These are phyloP conservation scores for Ageneiosus marmoratus DNA, from an alignment of 2,113 vertebrate genomes.

Conservation along the genomic window DNA sequence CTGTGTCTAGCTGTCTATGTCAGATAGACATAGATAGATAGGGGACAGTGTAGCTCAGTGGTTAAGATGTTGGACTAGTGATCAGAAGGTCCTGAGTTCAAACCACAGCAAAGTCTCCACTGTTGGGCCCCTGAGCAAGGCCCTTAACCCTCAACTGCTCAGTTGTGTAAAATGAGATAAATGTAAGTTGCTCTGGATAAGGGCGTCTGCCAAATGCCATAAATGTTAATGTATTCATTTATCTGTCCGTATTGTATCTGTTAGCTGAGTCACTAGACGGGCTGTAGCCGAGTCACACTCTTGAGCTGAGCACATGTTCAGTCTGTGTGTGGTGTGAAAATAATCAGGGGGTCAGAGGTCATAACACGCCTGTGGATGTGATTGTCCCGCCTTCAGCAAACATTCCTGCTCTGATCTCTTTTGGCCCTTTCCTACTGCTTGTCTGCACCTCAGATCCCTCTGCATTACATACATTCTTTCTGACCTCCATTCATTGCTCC, in stretches of 20 bases:
- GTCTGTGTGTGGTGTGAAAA: not conserved
- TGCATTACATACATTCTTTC: conserved; percentile 21
- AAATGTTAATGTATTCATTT: not conserved
- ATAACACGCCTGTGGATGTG: conserved; percentile 21
- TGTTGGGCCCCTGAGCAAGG: no score
- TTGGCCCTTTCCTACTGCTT: conserved; percentile 44
- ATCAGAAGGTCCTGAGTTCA: no score
- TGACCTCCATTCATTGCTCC: not conserved
- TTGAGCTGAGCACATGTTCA: not conserved
- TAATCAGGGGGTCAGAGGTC: conserved; percentile 8
- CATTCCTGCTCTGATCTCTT: conserved; percentile 31
- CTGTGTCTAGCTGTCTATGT: no score
- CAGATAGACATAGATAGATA: no score
- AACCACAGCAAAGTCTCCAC: no score
- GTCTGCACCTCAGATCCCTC: not conserved
- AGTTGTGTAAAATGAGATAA: no score
- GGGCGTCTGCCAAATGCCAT: no score
- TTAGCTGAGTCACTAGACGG: not conserved
- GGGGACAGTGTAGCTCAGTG: no score
- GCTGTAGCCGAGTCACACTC: not conserved
- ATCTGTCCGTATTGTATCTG: not conserved
- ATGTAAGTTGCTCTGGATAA: no score
- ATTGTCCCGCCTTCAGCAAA: conserved; percentile 28
- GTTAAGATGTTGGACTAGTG: no score
- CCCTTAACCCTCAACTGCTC: no score